These are phyloP conservation scores for Calonectris borealis DNA, from an alignment of 2,113 vertebrate genomes.

Conservation along the genomic window DNA sequence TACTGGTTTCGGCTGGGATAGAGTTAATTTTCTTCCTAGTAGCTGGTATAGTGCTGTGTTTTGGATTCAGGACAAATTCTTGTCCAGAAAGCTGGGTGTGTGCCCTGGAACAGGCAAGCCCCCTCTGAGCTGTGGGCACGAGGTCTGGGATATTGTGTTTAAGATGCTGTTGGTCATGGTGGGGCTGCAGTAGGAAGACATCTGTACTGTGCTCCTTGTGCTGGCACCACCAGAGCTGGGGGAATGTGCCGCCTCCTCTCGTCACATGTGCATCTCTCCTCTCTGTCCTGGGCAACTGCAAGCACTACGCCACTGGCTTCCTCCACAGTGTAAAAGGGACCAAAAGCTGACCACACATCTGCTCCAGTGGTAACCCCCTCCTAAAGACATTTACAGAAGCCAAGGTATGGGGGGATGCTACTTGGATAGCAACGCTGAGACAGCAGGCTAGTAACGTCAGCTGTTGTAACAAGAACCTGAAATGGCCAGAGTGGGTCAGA, in stretches of 20 bases:
- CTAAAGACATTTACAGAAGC: not conserved
- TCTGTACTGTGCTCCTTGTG: not conserved
- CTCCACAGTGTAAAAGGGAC: not conserved
- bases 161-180: too few relatives aligned
- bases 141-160: not conserved
- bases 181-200: not conserved
- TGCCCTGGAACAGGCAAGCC: not conserved
- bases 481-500: not conserved
- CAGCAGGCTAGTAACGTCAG: not conserved
- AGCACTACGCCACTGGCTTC: not conserved
- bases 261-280: not conserved
- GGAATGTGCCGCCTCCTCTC: not conserved
- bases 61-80: not conserved
- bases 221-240: not conserved
- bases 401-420: not conserved
- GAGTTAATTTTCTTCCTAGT: too few relatives aligned
- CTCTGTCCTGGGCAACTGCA: not conserved
- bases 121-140: not conserved
- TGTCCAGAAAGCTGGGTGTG: not conserved
- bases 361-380: not conserved
- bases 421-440: not conserved
- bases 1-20: too few relatives aligned
- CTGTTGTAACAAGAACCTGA: not conserved
- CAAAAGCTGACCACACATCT: fast-evolving
- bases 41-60: too few relatives aligned